Percentiles rank a stretch among this genome's conserved stretches.
Evolutionary conservation across 2,797 vertebrate species (phyloP).

Genomic region (Intellagama lesueurii): DNA sequence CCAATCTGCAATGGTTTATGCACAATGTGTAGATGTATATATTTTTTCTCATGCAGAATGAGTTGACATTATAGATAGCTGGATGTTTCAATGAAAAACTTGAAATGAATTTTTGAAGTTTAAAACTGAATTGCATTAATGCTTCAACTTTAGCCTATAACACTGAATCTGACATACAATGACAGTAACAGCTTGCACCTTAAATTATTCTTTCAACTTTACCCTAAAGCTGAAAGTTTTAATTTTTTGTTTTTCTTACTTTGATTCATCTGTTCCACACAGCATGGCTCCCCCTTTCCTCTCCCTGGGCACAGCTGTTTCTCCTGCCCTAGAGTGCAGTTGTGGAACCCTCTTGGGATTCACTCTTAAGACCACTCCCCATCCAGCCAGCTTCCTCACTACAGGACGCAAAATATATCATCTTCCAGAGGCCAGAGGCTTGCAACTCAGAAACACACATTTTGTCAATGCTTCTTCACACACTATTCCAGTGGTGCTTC

Average conservation of each 20-base stretch:
- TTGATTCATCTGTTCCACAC: slow-evolving; percentile 36
- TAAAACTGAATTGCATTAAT: background rate
- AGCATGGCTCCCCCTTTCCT: background rate
- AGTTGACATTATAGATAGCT: background rate
- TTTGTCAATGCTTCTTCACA: background rate
- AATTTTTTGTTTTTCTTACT: slow-evolving; percentile 8
- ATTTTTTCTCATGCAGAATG: background rate
- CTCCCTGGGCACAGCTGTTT: slow-evolving; percentile 12
- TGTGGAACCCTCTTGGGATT: slow-evolving; percentile 1
- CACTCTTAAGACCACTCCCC: slow-evolving; percentile 4
- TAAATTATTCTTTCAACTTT: slow-evolving; percentile 18
- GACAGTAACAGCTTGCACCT: slow-evolving; percentile 13
- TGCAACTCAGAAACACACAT: accelerated
- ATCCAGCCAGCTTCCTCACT: background rate
- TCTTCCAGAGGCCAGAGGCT: background rate
- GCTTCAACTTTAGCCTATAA: slow-evolving; percentile 15
- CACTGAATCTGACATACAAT: slow-evolving; percentile 9
- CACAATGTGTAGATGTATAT: background rate
- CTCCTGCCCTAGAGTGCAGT: slow-evolving; percentile 23
- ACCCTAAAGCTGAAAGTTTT: slow-evolving; percentile 25
- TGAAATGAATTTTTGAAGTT: background rate
- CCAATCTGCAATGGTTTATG: background rate
- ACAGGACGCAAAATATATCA: background rate
- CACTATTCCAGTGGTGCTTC: background rate
- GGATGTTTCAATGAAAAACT: background rate